Percentiles rank a stretch among this genome's conserved stretches.
These are phyloP conservation scores for Molossus molossus DNA, from an alignment of 2,797 vertebrate species.

Conservation along the genomic window DNA sequence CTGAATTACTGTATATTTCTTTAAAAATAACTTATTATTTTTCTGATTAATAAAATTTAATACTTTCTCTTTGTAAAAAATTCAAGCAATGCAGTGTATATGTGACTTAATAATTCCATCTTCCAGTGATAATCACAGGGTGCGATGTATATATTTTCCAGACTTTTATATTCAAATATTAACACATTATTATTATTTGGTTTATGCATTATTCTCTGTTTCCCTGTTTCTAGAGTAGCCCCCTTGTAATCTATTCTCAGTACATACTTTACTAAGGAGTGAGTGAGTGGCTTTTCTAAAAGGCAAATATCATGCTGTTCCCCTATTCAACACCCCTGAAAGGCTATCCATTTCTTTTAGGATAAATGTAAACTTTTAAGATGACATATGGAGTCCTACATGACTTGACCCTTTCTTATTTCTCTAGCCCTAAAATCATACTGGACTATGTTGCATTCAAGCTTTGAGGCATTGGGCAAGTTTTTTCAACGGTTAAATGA, in stretches of 20 bases:
- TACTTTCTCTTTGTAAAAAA: constrained; percentile 22
- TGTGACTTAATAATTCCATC: background rate
- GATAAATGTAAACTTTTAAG: constrained; percentile 1
- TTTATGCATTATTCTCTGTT: background rate
- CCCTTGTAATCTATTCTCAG: background rate
- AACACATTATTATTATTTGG: background rate
- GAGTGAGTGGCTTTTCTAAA: constrained; percentile 27
- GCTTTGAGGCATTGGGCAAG: background rate
- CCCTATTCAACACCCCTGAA: background rate
- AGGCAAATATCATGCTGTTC: background rate
- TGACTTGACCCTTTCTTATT: background rate
- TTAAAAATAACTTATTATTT: constrained; percentile 7
- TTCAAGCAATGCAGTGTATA: background rate
- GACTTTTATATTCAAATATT: background rate
- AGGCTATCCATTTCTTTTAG: background rate
- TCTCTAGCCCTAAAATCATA: background rate
- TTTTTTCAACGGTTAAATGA: constrained; percentile 27
- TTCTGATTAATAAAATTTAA: constrained; percentile 37
- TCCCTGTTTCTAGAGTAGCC: background rate
- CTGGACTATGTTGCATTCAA: background rate
- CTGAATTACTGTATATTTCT: background rate
- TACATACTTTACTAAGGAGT: constrained; percentile 5
- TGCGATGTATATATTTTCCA: background rate
- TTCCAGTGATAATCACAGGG: background rate
- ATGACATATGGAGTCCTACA: background rate